Evolutionary conservation across 2,797 vertebrate genomes (phyloP).

Genomic region (Prionace glauca): DNA sequence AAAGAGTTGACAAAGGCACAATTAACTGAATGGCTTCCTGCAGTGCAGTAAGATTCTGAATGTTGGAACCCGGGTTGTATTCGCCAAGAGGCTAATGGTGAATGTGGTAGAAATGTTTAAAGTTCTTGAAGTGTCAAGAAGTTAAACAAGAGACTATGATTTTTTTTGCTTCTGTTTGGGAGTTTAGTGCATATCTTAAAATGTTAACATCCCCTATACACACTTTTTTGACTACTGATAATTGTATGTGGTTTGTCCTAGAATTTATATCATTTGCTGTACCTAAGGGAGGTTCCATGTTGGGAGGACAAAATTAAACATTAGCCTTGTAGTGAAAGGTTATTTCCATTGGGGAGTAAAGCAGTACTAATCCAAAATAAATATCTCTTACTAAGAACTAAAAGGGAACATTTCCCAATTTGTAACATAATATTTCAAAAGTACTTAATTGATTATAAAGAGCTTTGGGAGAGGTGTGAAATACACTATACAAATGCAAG

Average conservation of each 20-base stretch:
- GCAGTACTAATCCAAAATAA: neutral
- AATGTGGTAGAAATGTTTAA: neutral
- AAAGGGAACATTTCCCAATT: neutral
- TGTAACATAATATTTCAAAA: neutral
- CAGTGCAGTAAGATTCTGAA: neutral
- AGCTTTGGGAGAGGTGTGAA: neutral
- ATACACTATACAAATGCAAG: neutral
- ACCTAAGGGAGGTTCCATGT: neutral
- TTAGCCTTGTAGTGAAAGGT: neutral
- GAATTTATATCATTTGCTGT: neutral
- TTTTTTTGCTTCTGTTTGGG: neutral
- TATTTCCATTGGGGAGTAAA: neutral
- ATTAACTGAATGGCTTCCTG: neutral
- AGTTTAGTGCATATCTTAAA: neutral
- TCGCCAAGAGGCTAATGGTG: neutral
- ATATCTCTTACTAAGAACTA: too few relatives aligned
- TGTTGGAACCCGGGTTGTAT: neutral
- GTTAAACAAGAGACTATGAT: neutral
- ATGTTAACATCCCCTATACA: neutral
- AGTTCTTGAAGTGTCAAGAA: neutral
- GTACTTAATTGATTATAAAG: neutral
- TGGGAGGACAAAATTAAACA: neutral
- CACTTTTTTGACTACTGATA: neutral
- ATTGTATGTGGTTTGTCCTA: neutral
- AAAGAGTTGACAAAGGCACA: neutral